phyloP scores from a whole-genome alignment of 1,140 invertebrate genomes.

The Nomia melanderi region DNA sequence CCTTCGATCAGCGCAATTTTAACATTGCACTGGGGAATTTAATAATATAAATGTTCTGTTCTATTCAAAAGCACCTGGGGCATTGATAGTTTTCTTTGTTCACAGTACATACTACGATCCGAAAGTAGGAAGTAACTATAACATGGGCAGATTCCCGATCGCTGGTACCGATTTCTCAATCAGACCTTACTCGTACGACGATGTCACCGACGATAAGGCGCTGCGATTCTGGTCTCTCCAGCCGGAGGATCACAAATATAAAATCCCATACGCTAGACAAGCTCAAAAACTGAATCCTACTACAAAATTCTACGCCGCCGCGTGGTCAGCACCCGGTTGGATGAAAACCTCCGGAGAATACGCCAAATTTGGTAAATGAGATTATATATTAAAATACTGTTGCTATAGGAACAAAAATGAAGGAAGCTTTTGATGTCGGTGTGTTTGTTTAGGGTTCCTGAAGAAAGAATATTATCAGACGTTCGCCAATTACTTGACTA shows the following conservation, averaged over 20 bases:
- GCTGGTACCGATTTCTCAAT: conserved; percentile 88
- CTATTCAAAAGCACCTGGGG: background rate
- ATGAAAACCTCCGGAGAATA: conserved; percentile 88
- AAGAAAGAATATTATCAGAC: conserved; percentile 87
- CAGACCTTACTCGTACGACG: conserved; percentile 86
- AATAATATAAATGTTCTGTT: too few relatives aligned
- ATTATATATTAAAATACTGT: too few relatives aligned
- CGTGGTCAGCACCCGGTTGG: conserved; percentile 95
- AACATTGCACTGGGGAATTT: too few relatives aligned
- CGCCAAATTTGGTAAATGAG: background rate
- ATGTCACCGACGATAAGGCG: conserved; percentile 72
- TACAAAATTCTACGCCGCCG: conserved; percentile 84
- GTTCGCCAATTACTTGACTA: conserved; percentile 91
- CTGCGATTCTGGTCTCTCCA: conserved; percentile 74
- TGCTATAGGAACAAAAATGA: too few relatives aligned
- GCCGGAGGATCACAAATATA: conserved; percentile 77
- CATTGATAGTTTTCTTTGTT: background rate
- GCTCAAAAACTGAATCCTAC: conserved; percentile 65
- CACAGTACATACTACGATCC: conserved; percentile 76
- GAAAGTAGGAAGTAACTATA: conserved; percentile 83
- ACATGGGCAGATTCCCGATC: conserved; percentile 84
- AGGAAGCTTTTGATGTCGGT: too few relatives aligned
- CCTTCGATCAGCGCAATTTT: too few relatives aligned
- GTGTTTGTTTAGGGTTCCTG: conserved; percentile 81
- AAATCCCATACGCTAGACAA: conserved; percentile 75